Conservation (phyloP, 2,113 vertebrate species). For the Toxostoma redivivum region DNA sequence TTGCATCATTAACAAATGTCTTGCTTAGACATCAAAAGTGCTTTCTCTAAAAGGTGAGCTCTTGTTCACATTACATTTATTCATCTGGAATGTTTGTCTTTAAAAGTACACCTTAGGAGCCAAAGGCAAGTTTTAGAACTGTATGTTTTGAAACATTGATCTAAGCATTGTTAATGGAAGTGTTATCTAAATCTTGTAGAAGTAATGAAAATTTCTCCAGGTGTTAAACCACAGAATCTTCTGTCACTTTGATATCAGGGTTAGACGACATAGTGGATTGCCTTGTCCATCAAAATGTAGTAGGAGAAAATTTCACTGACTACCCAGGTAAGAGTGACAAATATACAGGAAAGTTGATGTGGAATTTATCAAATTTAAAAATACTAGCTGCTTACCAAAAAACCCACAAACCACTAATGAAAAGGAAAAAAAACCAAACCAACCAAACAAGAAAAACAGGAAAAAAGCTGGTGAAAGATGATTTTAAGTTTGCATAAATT, state of each 20-base stretch:
- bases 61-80: not conserved
- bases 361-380: constrained; percentile 2
- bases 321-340: constrained; percentile 2
- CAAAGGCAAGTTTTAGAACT: constrained; percentile 8
- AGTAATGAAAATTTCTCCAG: constrained; percentile 62
- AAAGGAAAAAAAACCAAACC: not conserved
- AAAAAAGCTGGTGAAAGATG: not conserved
- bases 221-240: constrained; percentile 55
- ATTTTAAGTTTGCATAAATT: not conserved
- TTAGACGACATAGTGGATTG: constrained; percentile 58
- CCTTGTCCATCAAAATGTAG: constrained; percentile 60
- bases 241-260: constrained; percentile 56
- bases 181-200: constrained; percentile 65
- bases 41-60: not conserved
- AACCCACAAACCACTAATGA: not conserved
- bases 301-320: constrained; percentile 24
- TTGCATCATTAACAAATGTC: not conserved
- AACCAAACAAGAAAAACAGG: not conserved
- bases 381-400: not conserved
- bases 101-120: not conserved
- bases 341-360: not conserved
- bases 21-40: not conserved
- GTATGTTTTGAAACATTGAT: constrained; percentile 33
- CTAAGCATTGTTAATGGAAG: constrained; percentile 57
- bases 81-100: not conserved